Conservation (phyloP, 2,113 vertebrate species). For the Caracal caracal region DNA sequence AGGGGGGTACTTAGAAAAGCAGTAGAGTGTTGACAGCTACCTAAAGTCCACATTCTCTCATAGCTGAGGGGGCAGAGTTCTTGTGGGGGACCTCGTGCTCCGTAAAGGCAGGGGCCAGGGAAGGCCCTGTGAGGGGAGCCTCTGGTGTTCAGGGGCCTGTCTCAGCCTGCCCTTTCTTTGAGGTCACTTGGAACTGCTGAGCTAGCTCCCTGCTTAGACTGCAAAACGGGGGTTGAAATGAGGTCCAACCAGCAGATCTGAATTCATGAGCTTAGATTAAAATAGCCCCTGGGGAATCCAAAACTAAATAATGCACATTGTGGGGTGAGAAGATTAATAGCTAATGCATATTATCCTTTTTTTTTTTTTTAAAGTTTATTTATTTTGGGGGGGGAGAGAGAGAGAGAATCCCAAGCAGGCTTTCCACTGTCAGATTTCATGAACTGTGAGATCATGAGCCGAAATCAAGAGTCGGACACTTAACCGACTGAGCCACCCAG, state of each 20-base stretch:
- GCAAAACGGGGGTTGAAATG: not conserved
- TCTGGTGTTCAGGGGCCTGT: not conserved
- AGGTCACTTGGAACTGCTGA: not conserved
- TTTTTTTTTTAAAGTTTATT: too few relatives aligned
- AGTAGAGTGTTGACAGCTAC: not conserved
- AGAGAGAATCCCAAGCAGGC: too few relatives aligned
- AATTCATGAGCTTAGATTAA: not conserved
- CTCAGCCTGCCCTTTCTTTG: not conserved
- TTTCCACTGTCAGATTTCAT: too few relatives aligned
- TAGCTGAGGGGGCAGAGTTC: not conserved
- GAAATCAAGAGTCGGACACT: too few relatives aligned
- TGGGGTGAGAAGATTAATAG: not conserved
- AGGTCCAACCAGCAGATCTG: not conserved
- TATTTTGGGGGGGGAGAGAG: too few relatives aligned
- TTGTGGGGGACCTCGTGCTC: not conserved
- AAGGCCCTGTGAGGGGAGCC: not conserved
- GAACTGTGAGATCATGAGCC: too few relatives aligned
- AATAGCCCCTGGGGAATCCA: not conserved
- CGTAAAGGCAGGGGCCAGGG: not conserved
- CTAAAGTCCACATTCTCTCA: not conserved
- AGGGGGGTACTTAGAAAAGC: not conserved
- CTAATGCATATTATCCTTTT: not conserved
- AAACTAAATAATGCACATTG: not conserved
- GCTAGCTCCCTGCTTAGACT: not conserved
- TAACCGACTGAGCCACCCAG: too few relatives aligned